These are phyloP conservation scores for Percopsis omiscomaycus DNA, from an alignment of 2,797 vertebrate species.

Conservation along the genomic window DNA sequence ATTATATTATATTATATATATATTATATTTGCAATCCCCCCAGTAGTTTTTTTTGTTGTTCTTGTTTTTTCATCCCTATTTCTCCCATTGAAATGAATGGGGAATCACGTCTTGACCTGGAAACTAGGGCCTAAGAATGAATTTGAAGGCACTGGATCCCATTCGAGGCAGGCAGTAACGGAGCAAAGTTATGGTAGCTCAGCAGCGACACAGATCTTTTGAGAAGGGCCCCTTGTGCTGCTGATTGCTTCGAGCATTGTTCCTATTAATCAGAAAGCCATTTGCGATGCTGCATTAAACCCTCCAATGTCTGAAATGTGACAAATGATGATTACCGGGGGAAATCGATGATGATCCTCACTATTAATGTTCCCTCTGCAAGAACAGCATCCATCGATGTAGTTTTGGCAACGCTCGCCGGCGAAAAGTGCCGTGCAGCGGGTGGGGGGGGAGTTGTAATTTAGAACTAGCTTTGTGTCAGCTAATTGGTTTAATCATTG, in stretches of 20 bases:
- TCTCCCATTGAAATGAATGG: too few relatives aligned
- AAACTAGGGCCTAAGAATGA: constrained; percentile 9
- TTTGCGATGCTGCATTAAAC: constrained; percentile 74
- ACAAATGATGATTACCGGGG: constrained; percentile 73
- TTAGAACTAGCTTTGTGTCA: constrained; percentile 52
- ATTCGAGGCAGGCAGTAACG: constrained; percentile 11
- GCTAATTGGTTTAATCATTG: constrained; percentile 51
- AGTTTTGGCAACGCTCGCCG: constrained; percentile 35
- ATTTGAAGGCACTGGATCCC: constrained; percentile 18
- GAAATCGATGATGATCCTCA: constrained; percentile 70
- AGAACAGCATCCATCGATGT: constrained; percentile 55
- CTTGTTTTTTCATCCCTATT: too few relatives aligned
- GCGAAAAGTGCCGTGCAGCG: constrained; percentile 13
- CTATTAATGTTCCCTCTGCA: constrained; percentile 65
- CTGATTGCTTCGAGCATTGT: constrained; percentile 56
- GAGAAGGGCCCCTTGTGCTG: constrained; percentile 41
- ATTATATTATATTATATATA: too few relatives aligned
- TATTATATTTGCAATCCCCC: too few relatives aligned
- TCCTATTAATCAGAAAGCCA: constrained; percentile 75
- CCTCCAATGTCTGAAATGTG: constrained; percentile 65
- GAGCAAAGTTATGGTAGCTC: constrained; percentile 21
- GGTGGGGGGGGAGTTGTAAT: constrained; percentile 41
- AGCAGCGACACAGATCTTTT: constrained; percentile 33
- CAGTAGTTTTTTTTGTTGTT: too few relatives aligned
- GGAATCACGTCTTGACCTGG: too few relatives aligned